Evolutionary conservation across 2,888 invertebrate genomes (phyloP), one percentile per base, ranked within the genome.

Genomic region (Taenaris catops): DNA sequence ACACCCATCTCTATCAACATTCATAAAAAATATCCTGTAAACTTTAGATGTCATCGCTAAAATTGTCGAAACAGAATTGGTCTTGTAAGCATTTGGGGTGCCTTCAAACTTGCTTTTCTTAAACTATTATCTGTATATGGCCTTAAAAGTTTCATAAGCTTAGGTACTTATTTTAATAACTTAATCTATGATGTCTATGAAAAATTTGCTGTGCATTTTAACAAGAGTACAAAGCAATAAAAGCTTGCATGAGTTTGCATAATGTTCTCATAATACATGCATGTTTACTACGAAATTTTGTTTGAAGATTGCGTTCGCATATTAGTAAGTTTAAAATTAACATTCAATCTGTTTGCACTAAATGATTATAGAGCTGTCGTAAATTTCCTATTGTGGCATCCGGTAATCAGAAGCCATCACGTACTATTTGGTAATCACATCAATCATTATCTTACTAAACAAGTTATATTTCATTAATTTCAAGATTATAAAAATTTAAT

Each of bases 1-100:
- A 81, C 84, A 84, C 84, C 84, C 84, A 84, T 79, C 71, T 81
- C 78, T 78, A 63, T 71, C 66, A 65, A 68, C 63, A 63, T 49
- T 44, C 38, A 20, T 24, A 16, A 18, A 9, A 20, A 24, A 24
- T n/a, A n/a, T 25, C 9, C 26, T 27, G 27, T 25, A 38, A 34
- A 21, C 57, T n/a, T n/a, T n/a, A n/a, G n/a, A n/a, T n/a, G n/a
- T n/a, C n/a, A n/a, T n/a, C n/a, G n/a, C n/a, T n/a, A n/a, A n/a
- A n/a, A n/a, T n/a, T n/a, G n/a, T 48, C 45, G 39, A 60, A 56
- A 54, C 48, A 53, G 8, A 50, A 34, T 33, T 32, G 18, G 45
- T 42, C 41, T 49, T 42, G 41, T 46, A 40, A 50, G 51, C 49
- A 48, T 58, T 58, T 63, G 54, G 59, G 55, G 48, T 55, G 51